Conservation (phyloP, 2,113 vertebrate species). For the Epinephelus cyanopodus region DNA sequence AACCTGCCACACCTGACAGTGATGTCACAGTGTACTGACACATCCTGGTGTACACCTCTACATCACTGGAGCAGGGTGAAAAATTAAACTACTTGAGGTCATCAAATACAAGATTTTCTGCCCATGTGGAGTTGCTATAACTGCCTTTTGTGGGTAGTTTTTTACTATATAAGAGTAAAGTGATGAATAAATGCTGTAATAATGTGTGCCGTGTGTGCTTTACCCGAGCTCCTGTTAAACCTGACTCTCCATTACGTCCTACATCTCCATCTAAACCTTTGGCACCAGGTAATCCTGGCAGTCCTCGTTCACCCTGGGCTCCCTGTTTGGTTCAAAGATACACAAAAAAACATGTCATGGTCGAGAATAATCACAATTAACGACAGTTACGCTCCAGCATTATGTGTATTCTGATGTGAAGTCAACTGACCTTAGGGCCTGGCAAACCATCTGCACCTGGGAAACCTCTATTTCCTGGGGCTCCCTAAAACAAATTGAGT, state of each 20-base stretch:
- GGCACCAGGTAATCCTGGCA: constrained; percentile 86
- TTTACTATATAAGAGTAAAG: background rate
- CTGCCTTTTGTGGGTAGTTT: background rate
- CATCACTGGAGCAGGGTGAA: background rate
- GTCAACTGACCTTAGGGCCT: constrained; percentile 90
- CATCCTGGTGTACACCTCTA: background rate
- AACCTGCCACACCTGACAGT: background rate
- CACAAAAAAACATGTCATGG: background rate
- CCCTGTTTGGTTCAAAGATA: constrained; percentile 82
- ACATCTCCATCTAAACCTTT: constrained; percentile 93
- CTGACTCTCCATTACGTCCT: constrained; percentile 94
- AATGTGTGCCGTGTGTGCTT: constrained; percentile 45
- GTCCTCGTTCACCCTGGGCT: constrained; percentile 93
- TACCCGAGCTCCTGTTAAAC: constrained; percentile 96
- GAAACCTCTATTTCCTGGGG: constrained; percentile 96
- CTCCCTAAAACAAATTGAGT: constrained; percentile 82
- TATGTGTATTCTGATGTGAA: background rate
- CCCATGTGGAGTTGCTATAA: background rate
- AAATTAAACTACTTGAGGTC: background rate
- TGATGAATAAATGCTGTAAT: background rate
- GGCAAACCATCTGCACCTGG: constrained; percentile 95
- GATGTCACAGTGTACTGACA: background rate
- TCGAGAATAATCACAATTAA: background rate
- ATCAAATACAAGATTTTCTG: background rate
- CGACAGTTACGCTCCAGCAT: background rate